Evolutionary conservation across 2,113 vertebrate genomes (phyloP).

Genomic region (Cyanoderma ruficeps): DNA sequence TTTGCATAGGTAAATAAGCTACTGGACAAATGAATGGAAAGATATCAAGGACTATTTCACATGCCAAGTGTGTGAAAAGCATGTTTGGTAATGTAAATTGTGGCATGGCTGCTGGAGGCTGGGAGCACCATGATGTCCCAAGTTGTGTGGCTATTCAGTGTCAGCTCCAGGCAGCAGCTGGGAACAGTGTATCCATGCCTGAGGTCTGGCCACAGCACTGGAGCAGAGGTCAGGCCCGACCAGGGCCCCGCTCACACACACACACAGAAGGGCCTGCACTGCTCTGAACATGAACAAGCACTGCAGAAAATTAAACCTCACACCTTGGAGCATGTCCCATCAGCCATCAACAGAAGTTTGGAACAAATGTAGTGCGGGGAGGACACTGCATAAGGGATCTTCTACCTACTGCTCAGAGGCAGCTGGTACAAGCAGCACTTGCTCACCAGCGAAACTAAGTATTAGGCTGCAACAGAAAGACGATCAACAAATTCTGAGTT

Average conservation of each 20-base stretch:
- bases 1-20: not conserved
- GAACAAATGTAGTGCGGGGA: not conserved
- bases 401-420: not conserved
- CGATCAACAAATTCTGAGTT: not conserved
- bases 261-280: not conserved
- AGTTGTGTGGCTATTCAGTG: not conserved
- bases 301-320: not conserved
- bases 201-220: not conserved
- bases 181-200: not conserved
- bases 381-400: not conserved
- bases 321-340: not conserved
- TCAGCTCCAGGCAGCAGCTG: not conserved
- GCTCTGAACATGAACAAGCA: not conserved
- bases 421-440: not conserved
- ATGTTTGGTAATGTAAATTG: not conserved
- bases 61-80: not conserved
- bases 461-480: not conserved
- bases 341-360: not conserved
- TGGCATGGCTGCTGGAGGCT: not conserved
- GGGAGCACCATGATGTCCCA: not conserved
- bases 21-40: not conserved
- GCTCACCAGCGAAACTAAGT: not conserved
- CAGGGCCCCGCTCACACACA: not conserved
- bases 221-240: not conserved
- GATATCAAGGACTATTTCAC: not conserved